Evolutionary conservation across 2,888 invertebrate species (phyloP).

Genomic region (Hyalella azteca): DNA sequence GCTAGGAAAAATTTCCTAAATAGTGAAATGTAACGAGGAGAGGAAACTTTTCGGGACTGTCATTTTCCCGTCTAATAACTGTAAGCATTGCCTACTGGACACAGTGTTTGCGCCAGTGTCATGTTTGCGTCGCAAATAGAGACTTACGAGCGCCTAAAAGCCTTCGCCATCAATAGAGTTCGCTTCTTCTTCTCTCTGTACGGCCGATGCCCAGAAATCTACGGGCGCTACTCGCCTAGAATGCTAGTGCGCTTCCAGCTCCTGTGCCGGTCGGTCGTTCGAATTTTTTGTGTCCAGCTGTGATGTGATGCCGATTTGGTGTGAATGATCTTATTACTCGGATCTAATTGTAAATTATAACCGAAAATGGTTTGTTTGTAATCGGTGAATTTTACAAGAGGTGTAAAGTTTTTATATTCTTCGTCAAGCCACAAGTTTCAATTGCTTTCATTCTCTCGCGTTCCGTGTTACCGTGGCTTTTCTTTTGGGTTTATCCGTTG

Average conservation of each 20-base stretch:
- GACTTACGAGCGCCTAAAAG: neutral
- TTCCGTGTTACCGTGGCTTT: neutral
- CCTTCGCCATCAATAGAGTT: neutral
- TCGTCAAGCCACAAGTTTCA: no score
- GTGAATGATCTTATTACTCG: neutral
- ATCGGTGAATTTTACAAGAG: no score
- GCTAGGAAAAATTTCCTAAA: no score
- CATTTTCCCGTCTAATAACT: no score
- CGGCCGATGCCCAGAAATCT: conserved; percentile 21
- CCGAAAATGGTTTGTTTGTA: no score
- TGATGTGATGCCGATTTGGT: neutral
- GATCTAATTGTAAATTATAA: no score
- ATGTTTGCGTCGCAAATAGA: neutral
- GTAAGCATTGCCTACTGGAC: no score
- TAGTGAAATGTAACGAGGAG: no score
- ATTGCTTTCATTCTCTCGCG: neutral
- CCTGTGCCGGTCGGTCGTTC: neutral
- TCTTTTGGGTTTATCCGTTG: neutral
- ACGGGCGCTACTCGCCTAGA: conserved; percentile 17
- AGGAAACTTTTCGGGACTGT: no score
- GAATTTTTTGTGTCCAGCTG: neutral
- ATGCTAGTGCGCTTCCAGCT: conserved; percentile 1
- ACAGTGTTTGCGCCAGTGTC: neutral
- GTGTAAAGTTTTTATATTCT: no score
- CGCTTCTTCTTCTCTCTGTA: neutral